Conservation (phyloP, 2,888 invertebrate species). For the Monopis laevigella region DNA sequence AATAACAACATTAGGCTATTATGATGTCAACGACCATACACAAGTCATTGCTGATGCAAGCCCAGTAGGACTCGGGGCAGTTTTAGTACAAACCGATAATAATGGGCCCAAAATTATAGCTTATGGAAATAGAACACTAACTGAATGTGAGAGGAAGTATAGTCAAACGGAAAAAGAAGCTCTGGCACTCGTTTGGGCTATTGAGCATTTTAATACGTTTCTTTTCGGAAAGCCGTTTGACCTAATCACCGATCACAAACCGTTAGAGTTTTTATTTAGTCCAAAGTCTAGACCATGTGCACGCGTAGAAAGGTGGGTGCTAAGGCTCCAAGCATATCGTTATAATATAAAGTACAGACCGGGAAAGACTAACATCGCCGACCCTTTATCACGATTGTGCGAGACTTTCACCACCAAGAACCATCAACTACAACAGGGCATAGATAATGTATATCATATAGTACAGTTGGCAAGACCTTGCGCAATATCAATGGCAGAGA, state of each 20-base stretch:
- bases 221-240: constrained; percentile 38
- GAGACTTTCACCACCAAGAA: neutral
- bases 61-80: constrained; percentile 28
- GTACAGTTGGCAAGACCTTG: constrained; percentile 7
- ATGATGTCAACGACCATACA: constrained; percentile 24
- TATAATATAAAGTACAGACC: constrained; percentile 20
- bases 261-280: constrained; percentile 28
- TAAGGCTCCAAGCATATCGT: constrained; percentile 20
- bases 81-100: constrained; percentile 24
- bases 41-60: constrained; percentile 31
- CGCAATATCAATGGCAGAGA: constrained; percentile 6
- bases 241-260: constrained; percentile 20
- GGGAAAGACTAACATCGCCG: constrained; percentile 26
- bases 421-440: neutral
- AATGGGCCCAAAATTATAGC: constrained; percentile 28
- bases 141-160: constrained; percentile 28
- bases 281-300: constrained; percentile 23
- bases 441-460: constrained; percentile 5
- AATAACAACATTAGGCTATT: constrained; percentile 19
- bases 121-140: constrained; percentile 33
- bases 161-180: constrained; percentile 29
- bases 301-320: constrained; percentile 23
- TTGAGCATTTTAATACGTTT: constrained; percentile 36
- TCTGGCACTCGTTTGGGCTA: constrained; percentile 21
- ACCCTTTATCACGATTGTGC: constrained; percentile 24